A percentile compares a stretch with the other conserved stretches of the same genome.
These are phyloP conservation scores for Myiothlypis coronata DNA, from an alignment of 2,797 vertebrate genomes.

Conservation along the genomic window DNA sequence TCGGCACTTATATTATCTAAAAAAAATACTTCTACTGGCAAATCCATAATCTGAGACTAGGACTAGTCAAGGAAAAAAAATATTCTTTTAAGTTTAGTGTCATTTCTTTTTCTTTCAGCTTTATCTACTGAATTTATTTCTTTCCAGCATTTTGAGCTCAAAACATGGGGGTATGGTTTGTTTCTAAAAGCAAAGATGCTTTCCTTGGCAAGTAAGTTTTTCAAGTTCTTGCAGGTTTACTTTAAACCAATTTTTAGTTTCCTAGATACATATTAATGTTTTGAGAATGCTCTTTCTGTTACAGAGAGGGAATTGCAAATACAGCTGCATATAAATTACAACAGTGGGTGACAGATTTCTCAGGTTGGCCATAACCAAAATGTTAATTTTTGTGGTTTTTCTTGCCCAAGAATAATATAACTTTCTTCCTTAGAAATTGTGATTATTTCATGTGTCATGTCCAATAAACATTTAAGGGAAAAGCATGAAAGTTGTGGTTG, in stretches of 20 bases:
- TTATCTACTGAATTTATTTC: background rate
- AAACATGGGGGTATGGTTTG: accelerated
- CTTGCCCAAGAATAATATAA: background rate
- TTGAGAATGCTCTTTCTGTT: background rate
- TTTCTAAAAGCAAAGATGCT: background rate
- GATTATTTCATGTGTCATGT: background rate
- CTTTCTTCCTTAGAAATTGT: background rate
- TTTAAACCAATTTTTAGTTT: background rate
- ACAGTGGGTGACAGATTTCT: background rate
- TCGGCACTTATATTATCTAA: background rate
- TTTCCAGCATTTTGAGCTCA: background rate
- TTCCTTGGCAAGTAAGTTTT: background rate
- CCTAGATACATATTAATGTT: background rate
- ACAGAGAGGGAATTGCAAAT: background rate
- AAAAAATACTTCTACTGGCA: no score
- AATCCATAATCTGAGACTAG: background rate
- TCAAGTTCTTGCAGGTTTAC: background rate
- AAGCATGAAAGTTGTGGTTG: background rate
- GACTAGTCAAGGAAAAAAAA: background rate
- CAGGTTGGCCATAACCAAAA: background rate
- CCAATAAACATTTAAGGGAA: background rate
- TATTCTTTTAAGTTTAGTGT: background rate
- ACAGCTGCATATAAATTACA: background rate
- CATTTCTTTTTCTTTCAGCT: background rate
- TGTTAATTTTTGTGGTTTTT: background rate